A percentile compares a stretch with the other conserved stretches of the same genome.
These are phyloP conservation scores for Erpetoichthys calabaricus DNA, from an alignment of 2,797 vertebrate species.

Conservation along the genomic window DNA sequence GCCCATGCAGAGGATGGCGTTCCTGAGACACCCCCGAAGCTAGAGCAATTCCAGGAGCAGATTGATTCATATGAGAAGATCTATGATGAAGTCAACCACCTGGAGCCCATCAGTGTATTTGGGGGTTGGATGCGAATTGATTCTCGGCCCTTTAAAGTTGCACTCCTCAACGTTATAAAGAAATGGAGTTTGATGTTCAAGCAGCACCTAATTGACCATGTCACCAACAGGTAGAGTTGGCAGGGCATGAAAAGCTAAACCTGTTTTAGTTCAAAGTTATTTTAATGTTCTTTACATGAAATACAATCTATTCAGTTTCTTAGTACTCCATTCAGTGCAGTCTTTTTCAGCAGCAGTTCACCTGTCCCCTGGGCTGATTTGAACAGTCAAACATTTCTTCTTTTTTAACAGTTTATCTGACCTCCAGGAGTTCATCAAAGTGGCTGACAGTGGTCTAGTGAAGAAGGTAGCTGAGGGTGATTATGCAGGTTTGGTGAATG, in stretches of 20 bases:
- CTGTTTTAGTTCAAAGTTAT: too few species aligned
- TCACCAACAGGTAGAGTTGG: constrained; percentile 64
- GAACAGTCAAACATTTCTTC: constrained; percentile 4
- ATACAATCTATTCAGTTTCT: too few species aligned
- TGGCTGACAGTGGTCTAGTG: constrained; percentile 45
- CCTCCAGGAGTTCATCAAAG: constrained; percentile 62
- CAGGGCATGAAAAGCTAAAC: too few species aligned
- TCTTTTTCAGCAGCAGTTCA: too few species aligned
- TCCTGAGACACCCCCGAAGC: constrained; percentile 49
- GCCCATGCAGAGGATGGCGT: constrained; percentile 32
- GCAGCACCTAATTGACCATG: constrained; percentile 74
- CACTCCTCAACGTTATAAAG: constrained; percentile 72
- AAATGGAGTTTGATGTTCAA: constrained; percentile 90
- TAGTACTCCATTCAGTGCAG: too few species aligned
- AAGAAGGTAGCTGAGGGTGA: constrained; percentile 63
- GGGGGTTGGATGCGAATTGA: constrained; percentile 75
- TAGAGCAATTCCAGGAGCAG: constrained; percentile 62
- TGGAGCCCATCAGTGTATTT: constrained; percentile 56
- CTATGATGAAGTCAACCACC: constrained; percentile 53
- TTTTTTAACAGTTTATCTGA: constrained; percentile 59
- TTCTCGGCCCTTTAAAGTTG: constrained; percentile 52
- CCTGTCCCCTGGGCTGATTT: not conserved
- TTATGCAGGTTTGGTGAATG: constrained; percentile 57
- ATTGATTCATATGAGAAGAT: constrained; percentile 72
- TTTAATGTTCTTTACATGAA: too few species aligned